Evolutionary conservation across 2,888 invertebrate species (phyloP), one percentile per base, ranked within the genome.

Genomic region (Apotomis capreana): DNA sequence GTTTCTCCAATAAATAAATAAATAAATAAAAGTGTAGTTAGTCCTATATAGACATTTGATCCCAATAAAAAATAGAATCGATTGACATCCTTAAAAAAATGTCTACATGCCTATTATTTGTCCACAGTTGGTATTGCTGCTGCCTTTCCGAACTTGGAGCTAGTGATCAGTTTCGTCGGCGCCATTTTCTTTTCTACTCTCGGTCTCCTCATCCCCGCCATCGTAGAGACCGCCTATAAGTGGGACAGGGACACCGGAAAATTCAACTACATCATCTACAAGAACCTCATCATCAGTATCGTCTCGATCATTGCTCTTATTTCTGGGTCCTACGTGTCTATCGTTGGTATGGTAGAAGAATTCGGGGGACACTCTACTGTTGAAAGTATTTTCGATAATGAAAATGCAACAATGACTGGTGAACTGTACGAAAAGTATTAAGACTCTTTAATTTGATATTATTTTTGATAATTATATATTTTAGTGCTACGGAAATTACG

Each of bases 81-180:
- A 26, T 26, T 26, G 1, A 26, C 26, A 26, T 26, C 26, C 26
- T 26, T 2, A 26, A 26, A 26, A 26, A 26, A 26, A 2, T 26
- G 26, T 26, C 26, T 26, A 26, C 26, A 26, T 2, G 26, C 26
- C 26, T 2, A 26, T 26, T 5, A 26, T 26, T 46, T 10, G 5
- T 55, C 36, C 40, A 61, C 95, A 94, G 97, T 97, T 79, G 94
- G 94, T 1, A 85, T 97, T 60, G 97, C 97, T 0, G 95, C 96
- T 3, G 94, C 95, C 3, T 97, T 98, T 67, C 98, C 98, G 0
- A 95, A 97, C 81, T 90, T 98, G 75, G 97, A 97, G 74, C 94
- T 98, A 2, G 96, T 98, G 77, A 98, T 99, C 81, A 96, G 97
- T 61, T 92, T 99, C 69, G 97, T 98, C 0, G 98, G 98, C 13